Evolutionary conservation across 2,888 invertebrate genomes (phyloP), one percentile per base, ranked within the genome.

Genomic region (Amblyjoppa fuscipennis): DNA sequence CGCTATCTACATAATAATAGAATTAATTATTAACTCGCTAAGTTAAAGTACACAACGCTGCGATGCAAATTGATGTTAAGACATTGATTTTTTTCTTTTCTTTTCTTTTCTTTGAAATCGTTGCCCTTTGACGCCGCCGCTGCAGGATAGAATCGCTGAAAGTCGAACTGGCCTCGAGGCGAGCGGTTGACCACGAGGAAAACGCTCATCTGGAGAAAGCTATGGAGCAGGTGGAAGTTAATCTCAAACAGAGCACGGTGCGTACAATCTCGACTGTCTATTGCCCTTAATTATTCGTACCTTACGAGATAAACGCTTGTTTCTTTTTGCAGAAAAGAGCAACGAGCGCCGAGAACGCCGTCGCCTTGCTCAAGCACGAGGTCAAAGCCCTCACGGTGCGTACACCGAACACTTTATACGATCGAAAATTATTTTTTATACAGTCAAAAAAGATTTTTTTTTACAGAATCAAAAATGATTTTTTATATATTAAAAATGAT

Each of bases 361-460:
- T 97, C 77, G 94, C 95, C 3, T 96, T 96, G 91, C 94, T 97
- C 88, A 96, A 96, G 91, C 96, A 96, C 90, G 96, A 98, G 95
- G 95, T 97, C 61, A 96, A 96, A 92, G 95, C 95, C 90, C 94
- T 97, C 89, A 96, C 95, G 95, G 97, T 96, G 93, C 92, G 94
- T 87, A 79, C 70, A 20, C 20, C 20, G 20, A 20, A 20, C 20
- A 20, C 20, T 34, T 34, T 34, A 5, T 34, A 5, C 0, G 4
- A 34, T 4, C 3, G 6, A 38, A 38, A 38, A 38, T 38, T 0
- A 38, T 38, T 38, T 38, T 38, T 38, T 38, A 1, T 38, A 9
- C 3, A 34, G 4, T 20, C 1, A 9, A 38, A 9, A 7, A 6
- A 0, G 4, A 6, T 38, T 38, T 38, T 38, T 38, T 38, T 38